Evolutionary conservation across 1,140 invertebrate genomes (phyloP), one percentile per base, ranked within the genome.

Genomic region (Sminthurides bifidus): DNA sequence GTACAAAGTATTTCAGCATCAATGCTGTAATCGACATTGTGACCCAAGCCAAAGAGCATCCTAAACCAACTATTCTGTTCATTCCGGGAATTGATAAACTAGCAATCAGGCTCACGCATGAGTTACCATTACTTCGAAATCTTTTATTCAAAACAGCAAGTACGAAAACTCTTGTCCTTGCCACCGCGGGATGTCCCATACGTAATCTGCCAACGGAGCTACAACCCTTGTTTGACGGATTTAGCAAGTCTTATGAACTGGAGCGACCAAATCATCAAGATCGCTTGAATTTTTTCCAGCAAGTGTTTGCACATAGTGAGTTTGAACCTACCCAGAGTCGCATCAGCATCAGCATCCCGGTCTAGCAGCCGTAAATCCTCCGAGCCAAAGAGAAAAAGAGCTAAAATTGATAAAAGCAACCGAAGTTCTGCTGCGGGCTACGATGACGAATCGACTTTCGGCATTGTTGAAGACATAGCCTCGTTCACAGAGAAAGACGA

Each of bases 51-150:
- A 49, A 49, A 49, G 24, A 49, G 6, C 35, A 31, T 49, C 2
- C 6, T 10, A 49, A 49, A 33, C 26, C 46, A 19, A 17, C 3
- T 19, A 17, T 49, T n/a, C 19, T 49, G 19, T 49, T 49, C 46
- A 49, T 49, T 31, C 46, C 46, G 5, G 8, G 46, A 3, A 49
- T 49, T 49, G 46, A 49, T 31, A 49, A 6, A 12, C 17, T 49
- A 35, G 27, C 46, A 3, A 17, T 6, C 31, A 10, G 46, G 21
- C 19, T 49, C 4, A n/a, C 5, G 2, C 29, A 23, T 4, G 46
- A 49, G 21, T 3, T 12, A 4, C 12, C 15, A 6, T 8, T 49
- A 3, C 26, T 49, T 4, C 27, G 24, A 35, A 3, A 19, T n/a
- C 26, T 49, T 21, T 21, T 49, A 8, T 41, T 41, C n/a, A n/a